phyloP scores from a whole-genome alignment of 2,797 vertebrate genomes.

The Sebastes kiyomatsui region DNA sequence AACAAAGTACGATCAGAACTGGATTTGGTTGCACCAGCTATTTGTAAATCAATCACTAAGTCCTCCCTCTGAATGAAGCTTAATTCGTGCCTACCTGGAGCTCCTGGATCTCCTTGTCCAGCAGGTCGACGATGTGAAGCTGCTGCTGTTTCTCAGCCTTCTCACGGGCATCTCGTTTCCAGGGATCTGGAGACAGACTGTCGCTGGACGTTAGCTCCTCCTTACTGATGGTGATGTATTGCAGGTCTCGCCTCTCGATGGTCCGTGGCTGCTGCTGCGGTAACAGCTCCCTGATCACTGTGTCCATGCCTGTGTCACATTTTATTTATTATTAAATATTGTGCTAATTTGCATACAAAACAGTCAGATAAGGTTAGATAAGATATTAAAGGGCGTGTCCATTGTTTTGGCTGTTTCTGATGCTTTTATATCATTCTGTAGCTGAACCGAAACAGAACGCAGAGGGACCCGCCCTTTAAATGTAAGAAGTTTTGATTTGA shows the following conservation, averaged over 20 bases:
- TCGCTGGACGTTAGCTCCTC: slow-evolving; percentile 93
- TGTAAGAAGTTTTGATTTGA: neutral
- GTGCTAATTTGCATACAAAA: neutral
- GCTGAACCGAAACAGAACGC: too few relatives aligned
- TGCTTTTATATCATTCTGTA: too few relatives aligned
- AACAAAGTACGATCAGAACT: neutral
- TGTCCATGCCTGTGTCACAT: slow-evolving; percentile 79
- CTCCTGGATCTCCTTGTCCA: slow-evolving; percentile 96
- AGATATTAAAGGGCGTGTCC: neutral
- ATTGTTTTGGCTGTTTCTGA: too few relatives aligned
- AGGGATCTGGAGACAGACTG: slow-evolving; percentile 96
- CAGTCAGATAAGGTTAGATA: too few relatives aligned
- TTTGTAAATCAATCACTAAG: neutral
- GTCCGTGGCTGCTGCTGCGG: slow-evolving; percentile 98
- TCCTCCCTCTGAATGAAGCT: neutral
- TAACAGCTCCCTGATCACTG: slow-evolving; percentile 94
- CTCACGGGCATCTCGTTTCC: slow-evolving; percentile 96
- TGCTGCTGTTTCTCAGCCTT: slow-evolving; percentile 99
- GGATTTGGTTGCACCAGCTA: neutral
- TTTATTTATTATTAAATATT: neutral
- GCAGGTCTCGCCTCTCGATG: slow-evolving; percentile 94
- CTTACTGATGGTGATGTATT: slow-evolving; percentile 90
- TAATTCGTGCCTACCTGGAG: slow-evolving; percentile 81
- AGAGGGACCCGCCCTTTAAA: too few relatives aligned
- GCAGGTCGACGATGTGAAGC: slow-evolving; percentile 95